phyloP scores from a whole-genome alignment of 2,888 invertebrate species.

The Plagiodera versicolora region DNA sequence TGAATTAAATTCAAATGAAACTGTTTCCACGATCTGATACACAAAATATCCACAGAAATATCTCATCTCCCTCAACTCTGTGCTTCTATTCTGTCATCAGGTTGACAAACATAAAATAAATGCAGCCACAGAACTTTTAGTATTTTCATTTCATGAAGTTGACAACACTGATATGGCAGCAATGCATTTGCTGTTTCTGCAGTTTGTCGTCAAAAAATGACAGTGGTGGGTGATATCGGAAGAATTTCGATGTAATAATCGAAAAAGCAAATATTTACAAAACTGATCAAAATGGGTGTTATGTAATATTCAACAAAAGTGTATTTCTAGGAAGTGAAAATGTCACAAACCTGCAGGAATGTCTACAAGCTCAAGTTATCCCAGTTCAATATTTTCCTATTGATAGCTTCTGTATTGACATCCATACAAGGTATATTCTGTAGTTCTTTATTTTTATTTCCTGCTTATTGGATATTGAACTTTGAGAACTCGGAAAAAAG shows the following conservation, averaged over 20 bases:
- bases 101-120: no score
- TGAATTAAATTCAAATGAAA: no score
- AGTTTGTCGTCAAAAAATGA: slow-evolving; percentile 5
- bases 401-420: slow-evolving; percentile 48
- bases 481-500: slow-evolving; percentile 3
- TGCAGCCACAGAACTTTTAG: no score
- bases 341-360: slow-evolving; percentile 41
- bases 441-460: slow-evolving; percentile 22
- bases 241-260: slow-evolving; percentile 13
- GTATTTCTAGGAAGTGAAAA: slow-evolving; percentile 34
- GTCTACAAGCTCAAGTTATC: slow-evolving; percentile 27
- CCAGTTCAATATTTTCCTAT: slow-evolving; percentile 42
- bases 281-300: slow-evolving; percentile 26
- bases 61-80: no score
- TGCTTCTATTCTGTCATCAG: no score
- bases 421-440: slow-evolving; percentile 37
- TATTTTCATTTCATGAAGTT: no score
- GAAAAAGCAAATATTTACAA: slow-evolving; percentile 9
- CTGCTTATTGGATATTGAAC: slow-evolving; percentile 5
- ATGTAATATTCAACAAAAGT: slow-evolving; percentile 22
- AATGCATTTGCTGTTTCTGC: no score
- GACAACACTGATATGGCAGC: no score
- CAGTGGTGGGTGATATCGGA: slow-evolving; percentile 1
- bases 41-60: no score
- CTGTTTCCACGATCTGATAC: no score